Conservation (phyloP, 2,113 vertebrate species). For the Neotragus pygmaeus region DNA sequence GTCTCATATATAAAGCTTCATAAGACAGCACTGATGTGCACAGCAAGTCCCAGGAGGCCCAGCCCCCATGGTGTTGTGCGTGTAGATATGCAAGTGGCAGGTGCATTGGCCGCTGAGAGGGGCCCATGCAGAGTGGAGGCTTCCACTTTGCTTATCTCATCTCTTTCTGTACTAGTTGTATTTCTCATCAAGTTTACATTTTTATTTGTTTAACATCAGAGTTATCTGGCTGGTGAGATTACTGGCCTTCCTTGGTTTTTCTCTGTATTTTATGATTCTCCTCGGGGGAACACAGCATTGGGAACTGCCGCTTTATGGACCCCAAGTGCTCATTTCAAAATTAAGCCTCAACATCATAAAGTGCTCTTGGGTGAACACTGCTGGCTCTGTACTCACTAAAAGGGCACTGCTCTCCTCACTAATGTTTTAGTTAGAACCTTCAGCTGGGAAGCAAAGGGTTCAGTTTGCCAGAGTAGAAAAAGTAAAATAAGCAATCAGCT, state of each 20-base stretch:
- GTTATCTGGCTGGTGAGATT: not conserved
- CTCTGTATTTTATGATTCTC: not conserved
- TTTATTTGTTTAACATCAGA: not conserved
- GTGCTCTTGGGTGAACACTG: not conserved
- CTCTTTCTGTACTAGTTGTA: not conserved
- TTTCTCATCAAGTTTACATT: accelerated
- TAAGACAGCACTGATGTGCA: not conserved
- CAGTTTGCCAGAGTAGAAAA: not conserved
- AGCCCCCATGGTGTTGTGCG: not conserved
- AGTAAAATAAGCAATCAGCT: not conserved
- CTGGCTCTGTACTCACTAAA: not conserved
- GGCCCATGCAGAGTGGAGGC: not conserved
- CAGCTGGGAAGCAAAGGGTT: not conserved
- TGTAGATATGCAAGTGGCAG: too few relatives aligned
- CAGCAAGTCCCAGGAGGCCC: not conserved
- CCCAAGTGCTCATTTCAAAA: not conserved
- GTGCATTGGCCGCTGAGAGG: not conserved
- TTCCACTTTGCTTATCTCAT: accelerated
- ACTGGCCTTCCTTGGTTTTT: not conserved
- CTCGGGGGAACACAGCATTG: not conserved
- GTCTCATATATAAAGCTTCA: not conserved
- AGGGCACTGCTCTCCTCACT: not conserved
- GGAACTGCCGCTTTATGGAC: not conserved
- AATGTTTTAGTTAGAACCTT: not conserved
- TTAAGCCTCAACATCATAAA: not conserved